A percentile compares a stretch with the other conserved stretches of the same genome.
Evolutionary conservation across 2,113 vertebrate species (phyloP).

Genomic region (Periophthalmodon schlosseri): DNA sequence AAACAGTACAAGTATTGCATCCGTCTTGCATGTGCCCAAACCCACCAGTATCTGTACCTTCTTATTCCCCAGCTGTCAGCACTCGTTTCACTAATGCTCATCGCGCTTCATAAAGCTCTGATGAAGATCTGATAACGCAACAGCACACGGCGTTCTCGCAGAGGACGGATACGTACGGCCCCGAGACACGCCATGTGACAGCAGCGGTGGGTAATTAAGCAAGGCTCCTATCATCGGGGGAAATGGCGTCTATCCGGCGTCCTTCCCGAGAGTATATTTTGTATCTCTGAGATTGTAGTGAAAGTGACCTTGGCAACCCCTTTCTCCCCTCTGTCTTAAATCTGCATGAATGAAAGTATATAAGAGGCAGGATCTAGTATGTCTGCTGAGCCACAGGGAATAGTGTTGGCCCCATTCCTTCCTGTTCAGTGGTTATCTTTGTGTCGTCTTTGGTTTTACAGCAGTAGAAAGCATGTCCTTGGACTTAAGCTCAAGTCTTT

Average conservation of each 20-base stretch:
- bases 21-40: neutral
- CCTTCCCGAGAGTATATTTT: slow-evolving; percentile 18
- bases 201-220: slow-evolving; percentile 40
- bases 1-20: neutral
- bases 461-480: slow-evolving; percentile 63
- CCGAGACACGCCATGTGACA: slow-evolving; percentile 26
- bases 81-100: slow-evolving; percentile 13
- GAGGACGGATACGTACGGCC: neutral
- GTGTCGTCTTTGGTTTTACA: slow-evolving; percentile 42
- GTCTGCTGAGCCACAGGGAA: slow-evolving; percentile 59
- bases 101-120: slow-evolving; percentile 10
- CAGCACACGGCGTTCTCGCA: slow-evolving; percentile 3
- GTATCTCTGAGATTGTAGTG: slow-evolving; percentile 13
- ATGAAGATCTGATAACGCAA: slow-evolving; percentile 11
- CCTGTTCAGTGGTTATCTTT: slow-evolving; percentile 35
- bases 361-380: slow-evolving; percentile 58
- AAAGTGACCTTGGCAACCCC: slow-evolving; percentile 65
- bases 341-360: slow-evolving; percentile 43
- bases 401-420: slow-evolving; percentile 56
- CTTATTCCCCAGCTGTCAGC: neutral
- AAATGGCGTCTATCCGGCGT: slow-evolving; percentile 26
- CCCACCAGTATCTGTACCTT: neutral
- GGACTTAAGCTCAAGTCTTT: slow-evolving; percentile 53
- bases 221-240: slow-evolving; percentile 21
- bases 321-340: slow-evolving; percentile 28